These are phyloP conservation scores for Yponomeuta malinellus DNA, from an alignment of 2,888 invertebrate species.

Conservation along the genomic window DNA sequence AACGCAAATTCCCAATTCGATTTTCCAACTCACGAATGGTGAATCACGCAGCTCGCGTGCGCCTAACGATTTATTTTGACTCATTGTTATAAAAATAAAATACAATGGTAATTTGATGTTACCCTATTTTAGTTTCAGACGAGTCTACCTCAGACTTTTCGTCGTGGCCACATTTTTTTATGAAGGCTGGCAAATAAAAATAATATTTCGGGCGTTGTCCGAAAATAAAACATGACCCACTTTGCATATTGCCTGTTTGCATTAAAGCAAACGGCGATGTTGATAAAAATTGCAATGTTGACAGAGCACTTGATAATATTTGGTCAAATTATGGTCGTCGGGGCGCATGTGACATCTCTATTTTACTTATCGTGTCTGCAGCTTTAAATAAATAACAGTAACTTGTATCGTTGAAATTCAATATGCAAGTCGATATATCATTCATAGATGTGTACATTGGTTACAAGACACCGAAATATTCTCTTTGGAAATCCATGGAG, in stretches of 20 bases:
- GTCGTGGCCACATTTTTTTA: conserved; percentile 37
- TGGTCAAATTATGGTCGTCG: conserved; percentile 50
- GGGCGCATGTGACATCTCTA: conserved; percentile 58
- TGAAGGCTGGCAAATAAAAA: conserved; percentile 22
- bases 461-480: background rate
- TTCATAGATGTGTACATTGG: background rate
- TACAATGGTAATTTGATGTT: conserved; percentile 30
- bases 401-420: background rate
- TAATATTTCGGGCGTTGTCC: conserved; percentile 34
- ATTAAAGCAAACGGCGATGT: conserved; percentile 41
- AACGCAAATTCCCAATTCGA: conserved; percentile 53
- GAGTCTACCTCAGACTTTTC: conserved; percentile 37
- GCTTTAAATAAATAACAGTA: background rate
- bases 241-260: conserved; percentile 45
- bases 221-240: conserved; percentile 59
- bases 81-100: conserved; percentile 33
- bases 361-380: conserved; percentile 51
- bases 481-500: no score
- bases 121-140: conserved; percentile 34
- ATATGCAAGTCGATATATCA: background rate
- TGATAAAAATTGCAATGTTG: conserved; percentile 67
- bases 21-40: conserved; percentile 48
- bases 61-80: conserved; percentile 47
- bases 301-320: conserved; percentile 65
- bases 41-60: conserved; percentile 59